Evolutionary conservation across 1,140 invertebrate genomes (phyloP).

Genomic region (Sycophaga agraensis): DNA sequence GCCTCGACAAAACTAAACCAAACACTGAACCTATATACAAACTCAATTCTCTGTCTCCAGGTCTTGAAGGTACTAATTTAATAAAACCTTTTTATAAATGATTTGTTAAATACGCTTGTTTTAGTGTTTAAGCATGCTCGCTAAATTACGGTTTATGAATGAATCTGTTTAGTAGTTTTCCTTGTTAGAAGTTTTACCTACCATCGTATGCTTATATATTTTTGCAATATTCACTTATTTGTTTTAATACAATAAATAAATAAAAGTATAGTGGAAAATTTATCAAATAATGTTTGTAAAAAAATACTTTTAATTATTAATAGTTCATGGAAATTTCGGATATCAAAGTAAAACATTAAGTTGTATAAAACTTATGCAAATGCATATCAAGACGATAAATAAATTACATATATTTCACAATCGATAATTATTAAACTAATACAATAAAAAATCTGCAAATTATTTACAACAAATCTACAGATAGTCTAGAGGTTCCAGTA

Average conservation of each 20-base stretch:
- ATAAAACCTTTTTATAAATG: constrained; percentile 52
- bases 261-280: no score
- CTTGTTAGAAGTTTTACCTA: no score
- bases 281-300: no score
- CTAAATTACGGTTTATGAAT: background rate
- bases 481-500: no score
- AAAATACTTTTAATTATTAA: background rate
- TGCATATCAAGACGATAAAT: no score
- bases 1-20: constrained; percentile 53
- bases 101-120: constrained; percentile 47
- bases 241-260: background rate
- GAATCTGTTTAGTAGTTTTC: background rate
- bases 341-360: background rate
- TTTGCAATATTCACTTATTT: background rate
- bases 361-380: no score
- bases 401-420: background rate
- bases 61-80: constrained; percentile 54
- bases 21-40: constrained; percentile 54
- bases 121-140: constrained; percentile 45
- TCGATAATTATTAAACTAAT: background rate
- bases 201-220: no score
- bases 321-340: background rate
- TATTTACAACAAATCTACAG: no score
- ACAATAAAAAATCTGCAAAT: no score
- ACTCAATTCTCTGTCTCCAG: constrained; percentile 55